These are phyloP conservation scores for Argyrosomus regius DNA, from an alignment of 2,797 vertebrate genomes.

Conservation along the genomic window DNA sequence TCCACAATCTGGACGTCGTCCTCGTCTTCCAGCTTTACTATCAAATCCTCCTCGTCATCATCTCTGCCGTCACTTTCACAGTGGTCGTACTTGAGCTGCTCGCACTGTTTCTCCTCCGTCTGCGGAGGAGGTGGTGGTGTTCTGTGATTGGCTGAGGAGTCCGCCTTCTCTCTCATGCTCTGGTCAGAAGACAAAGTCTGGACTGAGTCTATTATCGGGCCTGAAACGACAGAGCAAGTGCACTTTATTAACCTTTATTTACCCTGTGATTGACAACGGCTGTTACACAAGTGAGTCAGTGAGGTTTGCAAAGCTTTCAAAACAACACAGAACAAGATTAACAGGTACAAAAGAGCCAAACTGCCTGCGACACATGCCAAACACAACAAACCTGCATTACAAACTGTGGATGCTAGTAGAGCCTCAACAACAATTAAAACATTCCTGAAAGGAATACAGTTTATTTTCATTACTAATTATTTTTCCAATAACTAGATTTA, in stretches of 20 bases:
- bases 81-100: slow-evolving; percentile 41
- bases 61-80: slow-evolving; percentile 28
- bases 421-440: too few relatives aligned
- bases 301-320: not conserved
- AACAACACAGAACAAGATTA: not conserved
- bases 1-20: slow-evolving; percentile 78
- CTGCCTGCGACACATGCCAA: not conserved
- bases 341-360: not conserved
- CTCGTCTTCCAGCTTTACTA: slow-evolving; percentile 80
- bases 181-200: slow-evolving; percentile 49
- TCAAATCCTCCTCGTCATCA: slow-evolving; percentile 47
- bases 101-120: slow-evolving; percentile 45
- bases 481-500: too few relatives aligned
- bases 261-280: not conserved
- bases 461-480: too few relatives aligned
- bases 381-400: not conserved
- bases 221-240: slow-evolving; percentile 57
- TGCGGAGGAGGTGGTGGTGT: slow-evolving; percentile 12
- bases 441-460: too few relatives aligned
- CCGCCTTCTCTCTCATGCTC: slow-evolving; percentile 38
- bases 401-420: not conserved
- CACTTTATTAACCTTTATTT: not conserved
- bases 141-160: slow-evolving; percentile 38
- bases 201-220: slow-evolving; percentile 49
- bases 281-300: not conserved